A percentile compares a stretch with the other conserved stretches of the same genome.
phyloP scores from a whole-genome alignment of 1,140 invertebrate genomes.

The Heliconius himera region DNA sequence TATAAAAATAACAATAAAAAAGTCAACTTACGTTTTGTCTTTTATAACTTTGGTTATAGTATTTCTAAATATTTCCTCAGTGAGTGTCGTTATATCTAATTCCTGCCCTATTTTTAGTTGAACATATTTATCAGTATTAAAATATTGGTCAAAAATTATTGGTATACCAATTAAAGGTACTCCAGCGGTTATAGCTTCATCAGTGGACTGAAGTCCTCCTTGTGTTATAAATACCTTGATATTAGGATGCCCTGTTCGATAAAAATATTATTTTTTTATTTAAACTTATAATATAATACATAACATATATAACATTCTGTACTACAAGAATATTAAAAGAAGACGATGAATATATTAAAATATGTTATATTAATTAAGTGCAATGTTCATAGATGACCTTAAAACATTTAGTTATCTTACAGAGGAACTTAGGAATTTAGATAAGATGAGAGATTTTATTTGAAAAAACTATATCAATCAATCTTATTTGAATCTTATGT shows the following conservation, averaged over 20 bases:
- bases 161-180: conserved; percentile 39
- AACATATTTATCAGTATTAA: conserved; percentile 38
- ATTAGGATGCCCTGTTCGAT: conserved; percentile 48
- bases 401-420: no score
- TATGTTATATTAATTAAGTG: no score
- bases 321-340: no score
- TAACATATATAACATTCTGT: no score
- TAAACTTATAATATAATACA: no score
- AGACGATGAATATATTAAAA: no score
- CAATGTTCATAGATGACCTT: no score
- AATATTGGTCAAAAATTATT: conserved; percentile 32
- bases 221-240: conserved; percentile 55
- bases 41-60: conserved; percentile 19
- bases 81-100: conserved; percentile 27
- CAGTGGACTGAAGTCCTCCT: conserved; percentile 65
- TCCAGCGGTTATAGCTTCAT: conserved; percentile 30
- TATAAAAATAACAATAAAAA: neutral
- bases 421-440: no score
- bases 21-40: conserved; percentile 29
- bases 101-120: conserved; percentile 31
- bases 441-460: no score
- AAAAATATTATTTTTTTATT: no score
- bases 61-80: conserved; percentile 28
- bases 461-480: no score
- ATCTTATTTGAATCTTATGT: no score